Evolutionary conservation across 2,888 invertebrate genomes (phyloP).

Genomic region (Syritta pipiens): DNA sequence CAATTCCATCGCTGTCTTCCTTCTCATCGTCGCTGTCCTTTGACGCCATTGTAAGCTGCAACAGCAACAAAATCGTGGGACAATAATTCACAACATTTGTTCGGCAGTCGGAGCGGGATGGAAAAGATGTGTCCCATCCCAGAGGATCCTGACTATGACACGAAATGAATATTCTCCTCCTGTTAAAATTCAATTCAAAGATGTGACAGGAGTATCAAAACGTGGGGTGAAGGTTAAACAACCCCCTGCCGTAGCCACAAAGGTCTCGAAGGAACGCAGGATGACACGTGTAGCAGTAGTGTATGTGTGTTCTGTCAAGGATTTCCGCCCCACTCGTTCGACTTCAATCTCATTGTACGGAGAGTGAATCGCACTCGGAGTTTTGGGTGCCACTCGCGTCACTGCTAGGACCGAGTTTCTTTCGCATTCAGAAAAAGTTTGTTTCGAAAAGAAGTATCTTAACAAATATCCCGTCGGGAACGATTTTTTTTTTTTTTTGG

Average conservation of each 20-base stretch:
- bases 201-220: constrained; percentile 44
- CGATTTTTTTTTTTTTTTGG: neutral
- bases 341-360: neutral
- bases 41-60: constrained; percentile 33
- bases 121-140: neutral
- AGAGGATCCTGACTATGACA: neutral
- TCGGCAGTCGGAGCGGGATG: neutral
- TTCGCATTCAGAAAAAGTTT: neutral
- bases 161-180: constrained; percentile 20
- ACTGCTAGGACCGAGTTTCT: neutral
- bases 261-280: neutral
- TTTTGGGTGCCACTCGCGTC: neutral
- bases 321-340: neutral
- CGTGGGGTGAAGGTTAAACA: constrained; percentile 10
- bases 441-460: constrained; percentile 15
- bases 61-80: constrained; percentile 25
- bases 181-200: constrained; percentile 38
- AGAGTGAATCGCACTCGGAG: neutral
- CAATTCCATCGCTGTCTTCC: neutral
- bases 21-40: neutral
- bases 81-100: constrained; percentile 42
- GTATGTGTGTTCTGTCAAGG: neutral
- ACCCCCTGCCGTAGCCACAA: neutral
- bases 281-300: constrained; percentile 14
- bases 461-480: constrained; percentile 25